These are phyloP conservation scores for Philonicus albiceps DNA, from an alignment of 2,888 invertebrate species.

Conservation along the genomic window DNA sequence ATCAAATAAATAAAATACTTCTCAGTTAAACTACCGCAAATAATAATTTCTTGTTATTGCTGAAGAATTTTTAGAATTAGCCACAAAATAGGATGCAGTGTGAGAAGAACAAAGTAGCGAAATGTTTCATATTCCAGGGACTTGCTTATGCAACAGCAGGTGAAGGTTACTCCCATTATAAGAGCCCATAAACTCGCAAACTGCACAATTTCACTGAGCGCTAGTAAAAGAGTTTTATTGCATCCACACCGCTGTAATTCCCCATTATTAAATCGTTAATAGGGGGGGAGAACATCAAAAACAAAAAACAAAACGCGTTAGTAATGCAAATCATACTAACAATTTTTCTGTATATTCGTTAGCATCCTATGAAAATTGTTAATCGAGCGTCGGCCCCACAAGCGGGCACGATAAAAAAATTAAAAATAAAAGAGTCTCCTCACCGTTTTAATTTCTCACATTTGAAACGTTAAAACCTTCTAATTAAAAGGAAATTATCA, in stretches of 20 bases:
- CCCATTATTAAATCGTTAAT: not conserved
- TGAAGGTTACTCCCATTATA: not conserved
- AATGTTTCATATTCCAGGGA: not conserved
- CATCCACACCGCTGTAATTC: not conserved
- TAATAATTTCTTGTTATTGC: not conserved
- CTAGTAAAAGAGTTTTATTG: not conserved
- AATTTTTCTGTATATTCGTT: not conserved
- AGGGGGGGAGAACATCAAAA: not conserved
- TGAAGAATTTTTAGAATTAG: not conserved
- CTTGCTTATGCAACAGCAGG: not conserved
- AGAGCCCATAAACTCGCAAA: not conserved
- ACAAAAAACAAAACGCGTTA: not conserved
- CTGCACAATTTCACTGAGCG: not conserved
- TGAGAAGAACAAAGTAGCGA: not conserved
- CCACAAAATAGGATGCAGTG: not conserved
- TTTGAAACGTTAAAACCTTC: conserved; percentile 12
- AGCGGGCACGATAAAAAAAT: not conserved
- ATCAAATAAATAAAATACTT: no score
- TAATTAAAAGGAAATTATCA: conserved; percentile 36
- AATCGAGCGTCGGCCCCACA: not conserved
- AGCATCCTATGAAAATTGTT: not conserved
- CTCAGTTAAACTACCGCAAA: not conserved
- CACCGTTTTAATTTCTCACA: not conserved
- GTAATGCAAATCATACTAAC: not conserved
- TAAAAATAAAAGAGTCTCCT: not conserved